Base-by-base conservation (phyloP, 1,140 invertebrate species). In the Wiebesia pumilae region DNA sequence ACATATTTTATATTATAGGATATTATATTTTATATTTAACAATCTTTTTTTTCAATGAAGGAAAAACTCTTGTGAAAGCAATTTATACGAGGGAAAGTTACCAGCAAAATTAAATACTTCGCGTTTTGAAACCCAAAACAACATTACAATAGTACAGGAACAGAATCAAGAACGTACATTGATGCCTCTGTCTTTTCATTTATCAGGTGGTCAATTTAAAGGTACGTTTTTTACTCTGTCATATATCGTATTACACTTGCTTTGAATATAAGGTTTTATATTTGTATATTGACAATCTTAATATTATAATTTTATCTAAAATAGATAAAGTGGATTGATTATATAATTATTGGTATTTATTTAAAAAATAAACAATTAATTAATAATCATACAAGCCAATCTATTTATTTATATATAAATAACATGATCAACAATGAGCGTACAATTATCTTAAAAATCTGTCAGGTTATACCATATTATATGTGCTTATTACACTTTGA, bases 201-300 rank as follows among this genome's bases (percentile, higher is more conserved):
- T 93, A 24, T 84, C 86, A 40, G 93, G 93, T 51, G 94, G 94
- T 54, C 90, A 91, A 65, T 95, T 95, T 84, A 94, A 93, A 92
- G 92, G 94, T 94, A 85, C 86, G 73, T 77, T 78, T 58, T 21
- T 16, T 58, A 21, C 54, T 58, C 54, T 21, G 3, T 58, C 10
- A 54, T 54, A 16, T 16, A 16, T 14, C 14, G 27, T 62, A 27
- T 62, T 4, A 62, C 14, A 27, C 14, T 62, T 62, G 10, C 10
- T 10, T 62, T 27, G 27, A 62, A 62, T 62, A 14, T 62, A 62
- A 4, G 24, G 27, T 62, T 27, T 62, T 62, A 27, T 62, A 54
- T 62, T 62, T 27, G 27, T 27, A 58, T 19, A 27, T 62, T 62
- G 21, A 2, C 24, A 54, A 54, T 27, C 14, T 62, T 62, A 62